phyloP scores from a whole-genome alignment of 2,797 vertebrate genomes.

The Esox masquinongy region DNA sequence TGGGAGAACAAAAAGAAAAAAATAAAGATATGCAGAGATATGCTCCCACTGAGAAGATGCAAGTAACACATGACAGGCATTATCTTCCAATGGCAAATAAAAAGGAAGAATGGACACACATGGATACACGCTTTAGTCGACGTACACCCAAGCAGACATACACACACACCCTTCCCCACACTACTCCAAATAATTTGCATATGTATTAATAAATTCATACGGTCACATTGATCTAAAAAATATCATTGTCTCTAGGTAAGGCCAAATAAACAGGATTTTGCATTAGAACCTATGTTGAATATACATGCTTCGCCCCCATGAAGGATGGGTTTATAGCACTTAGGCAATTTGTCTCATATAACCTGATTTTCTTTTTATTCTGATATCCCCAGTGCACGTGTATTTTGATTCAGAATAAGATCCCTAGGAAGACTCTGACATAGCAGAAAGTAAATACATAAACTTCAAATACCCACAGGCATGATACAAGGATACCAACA shows the following conservation, averaged over 20 bases:
- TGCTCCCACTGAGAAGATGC: too few relatives aligned
- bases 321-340: neutral
- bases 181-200: slow-evolving; percentile 44
- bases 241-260: slow-evolving; percentile 34
- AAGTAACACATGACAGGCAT: slow-evolving; percentile 28
- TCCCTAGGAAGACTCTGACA: slow-evolving; percentile 23
- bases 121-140: slow-evolving; percentile 3
- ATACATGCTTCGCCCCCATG: neutral
- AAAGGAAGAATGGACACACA: slow-evolving; percentile 29
- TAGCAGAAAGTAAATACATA: slow-evolving; percentile 43
- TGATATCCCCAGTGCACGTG: neutral
- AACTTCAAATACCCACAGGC: slow-evolving; percentile 44
- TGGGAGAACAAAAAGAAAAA: slow-evolving; percentile 51
- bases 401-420: slow-evolving; percentile 3
- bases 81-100: slow-evolving; percentile 39
- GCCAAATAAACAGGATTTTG: slow-evolving; percentile 33
- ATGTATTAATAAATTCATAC: slow-evolving; percentile 42
- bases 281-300: neutral
- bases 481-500: slow-evolving; percentile 16
- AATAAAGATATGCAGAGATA: slow-evolving; percentile 61
- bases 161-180: slow-evolving; percentile 17
- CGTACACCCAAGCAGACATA: slow-evolving; percentile 22
- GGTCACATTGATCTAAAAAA: slow-evolving; percentile 37
- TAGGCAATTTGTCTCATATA: neutral
- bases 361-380: neutral